Conservation (phyloP, 1,140 invertebrate species). For the Sitodiplosis mosellana region DNA sequence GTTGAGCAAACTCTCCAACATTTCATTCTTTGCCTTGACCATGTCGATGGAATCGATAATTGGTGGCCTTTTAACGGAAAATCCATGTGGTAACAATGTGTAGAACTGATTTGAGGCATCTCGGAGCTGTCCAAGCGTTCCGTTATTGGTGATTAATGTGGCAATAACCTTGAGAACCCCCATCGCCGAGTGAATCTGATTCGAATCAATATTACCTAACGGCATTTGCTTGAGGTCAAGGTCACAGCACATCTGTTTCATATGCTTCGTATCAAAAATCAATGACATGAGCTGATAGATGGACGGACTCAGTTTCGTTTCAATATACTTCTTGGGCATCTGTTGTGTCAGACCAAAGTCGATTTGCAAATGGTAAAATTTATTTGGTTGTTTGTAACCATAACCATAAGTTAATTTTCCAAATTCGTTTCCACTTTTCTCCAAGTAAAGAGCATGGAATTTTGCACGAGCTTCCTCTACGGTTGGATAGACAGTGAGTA, state of each 20-base stretch:
- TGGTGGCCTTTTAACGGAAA: constrained; percentile 68
- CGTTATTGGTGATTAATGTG: constrained; percentile 34
- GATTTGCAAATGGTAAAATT: constrained; percentile 70
- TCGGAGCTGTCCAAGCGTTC: constrained; percentile 38
- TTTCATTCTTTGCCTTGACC: constrained; percentile 70
- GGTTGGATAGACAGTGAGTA: constrained; percentile 38
- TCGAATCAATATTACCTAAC: constrained; percentile 82
- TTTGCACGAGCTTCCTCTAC: constrained; percentile 38
- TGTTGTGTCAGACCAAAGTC: constrained; percentile 45
- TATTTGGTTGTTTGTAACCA: constrained; percentile 50
- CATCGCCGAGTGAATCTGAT: constrained; percentile 78
- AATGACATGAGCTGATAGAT: constrained; percentile 70
- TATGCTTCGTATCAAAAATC: constrained; percentile 80
- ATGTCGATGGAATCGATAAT: constrained; percentile 56
- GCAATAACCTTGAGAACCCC: constrained; percentile 61
- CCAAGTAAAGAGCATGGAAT: constrained; percentile 54
- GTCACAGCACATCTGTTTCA: constrained; percentile 93
- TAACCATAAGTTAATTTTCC: constrained; percentile 43
- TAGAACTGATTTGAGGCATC: constrained; percentile 84
- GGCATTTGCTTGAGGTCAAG: constrained; percentile 96
- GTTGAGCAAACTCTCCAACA: constrained; percentile 83
- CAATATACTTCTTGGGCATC: constrained; percentile 8
- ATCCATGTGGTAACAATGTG: constrained; percentile 86
- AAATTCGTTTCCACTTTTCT: constrained; percentile 79
- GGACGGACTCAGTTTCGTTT: constrained; percentile 49